phyloP scores from a whole-genome alignment of 2,888 invertebrate genomes.

The Cyclophora albipunctata region DNA sequence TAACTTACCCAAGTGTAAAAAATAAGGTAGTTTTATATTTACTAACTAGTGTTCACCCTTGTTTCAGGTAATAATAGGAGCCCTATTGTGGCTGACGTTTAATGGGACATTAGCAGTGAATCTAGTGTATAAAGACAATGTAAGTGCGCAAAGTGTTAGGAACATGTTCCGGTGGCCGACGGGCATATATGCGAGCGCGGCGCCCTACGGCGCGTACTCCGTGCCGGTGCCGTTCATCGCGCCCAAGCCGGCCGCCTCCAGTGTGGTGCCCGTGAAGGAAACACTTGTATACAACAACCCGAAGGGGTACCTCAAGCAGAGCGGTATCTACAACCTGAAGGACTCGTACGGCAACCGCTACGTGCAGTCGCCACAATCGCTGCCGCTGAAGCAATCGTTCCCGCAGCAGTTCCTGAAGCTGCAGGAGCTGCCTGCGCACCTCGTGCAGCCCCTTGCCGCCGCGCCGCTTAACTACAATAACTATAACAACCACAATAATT shows the following conservation, averaged over 20 bases:
- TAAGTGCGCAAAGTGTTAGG: constrained; percentile 48
- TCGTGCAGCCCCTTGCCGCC: constrained; percentile 53
- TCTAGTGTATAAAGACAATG: constrained; percentile 38
- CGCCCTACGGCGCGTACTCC: constrained; percentile 54
- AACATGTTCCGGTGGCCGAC: constrained; percentile 46
- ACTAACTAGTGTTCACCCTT: constrained; percentile 19
- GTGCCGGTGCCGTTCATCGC: constrained; percentile 45
- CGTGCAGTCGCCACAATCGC: constrained; percentile 42
- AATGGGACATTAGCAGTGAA: constrained; percentile 31
- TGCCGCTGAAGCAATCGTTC: constrained; percentile 46
- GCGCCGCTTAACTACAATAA: constrained; percentile 32
- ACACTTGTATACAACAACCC: constrained; percentile 38
- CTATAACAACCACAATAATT: too few species aligned
- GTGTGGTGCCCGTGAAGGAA: constrained; percentile 43
- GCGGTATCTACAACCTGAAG: constrained; percentile 25
- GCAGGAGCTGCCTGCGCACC: constrained; percentile 58
- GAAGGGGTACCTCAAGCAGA: constrained; percentile 27
- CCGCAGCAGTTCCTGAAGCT: constrained; percentile 60
- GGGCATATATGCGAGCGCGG: constrained; percentile 54
- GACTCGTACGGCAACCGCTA: constrained; percentile 66
- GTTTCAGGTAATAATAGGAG: constrained; percentile 47
- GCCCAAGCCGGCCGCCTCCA: constrained; percentile 37
- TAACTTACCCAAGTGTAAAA: too few species aligned
- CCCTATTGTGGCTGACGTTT: constrained; percentile 44
- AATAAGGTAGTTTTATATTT: not conserved